A percentile compares a stretch with the other conserved stretches of the same genome.
Conservation (phyloP, 2,888 invertebrate genomes). For the Leptopilina syphax region DNA sequence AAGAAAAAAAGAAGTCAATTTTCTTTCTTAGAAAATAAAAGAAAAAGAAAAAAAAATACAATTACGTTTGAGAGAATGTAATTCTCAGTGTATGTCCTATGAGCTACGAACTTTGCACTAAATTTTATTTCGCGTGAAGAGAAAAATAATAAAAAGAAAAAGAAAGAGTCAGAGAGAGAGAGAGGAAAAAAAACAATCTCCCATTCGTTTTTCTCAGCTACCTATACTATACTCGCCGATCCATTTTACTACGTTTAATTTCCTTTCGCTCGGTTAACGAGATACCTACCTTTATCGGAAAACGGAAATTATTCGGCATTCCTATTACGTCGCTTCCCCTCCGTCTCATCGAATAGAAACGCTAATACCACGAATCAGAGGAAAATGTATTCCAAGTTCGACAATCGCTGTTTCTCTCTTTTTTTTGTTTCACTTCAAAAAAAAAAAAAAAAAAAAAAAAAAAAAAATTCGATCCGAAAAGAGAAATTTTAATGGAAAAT, state of each 20-base stretch:
- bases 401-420: constrained; percentile 7
- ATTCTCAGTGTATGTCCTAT: background rate
- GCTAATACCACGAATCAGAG: constrained; percentile 33
- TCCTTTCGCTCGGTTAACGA: constrained; percentile 48
- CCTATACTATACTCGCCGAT: constrained; percentile 24
- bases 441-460: background rate
- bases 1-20: background rate
- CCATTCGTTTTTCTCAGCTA: constrained; percentile 38
- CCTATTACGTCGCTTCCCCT: constrained; percentile 41
- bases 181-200: constrained; percentile 9
- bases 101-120: constrained; percentile 22
- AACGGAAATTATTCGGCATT: constrained; percentile 47
- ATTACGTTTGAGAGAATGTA: background rate
- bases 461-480: too few species aligned
- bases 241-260: constrained; percentile 48
- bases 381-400: constrained; percentile 39
- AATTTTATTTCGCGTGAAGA: constrained; percentile 31
- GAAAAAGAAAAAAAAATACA: too few species aligned
- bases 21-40: background rate
- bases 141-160: constrained; percentile 3
- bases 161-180: too few species aligned
- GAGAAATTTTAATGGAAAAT: constrained; percentile 13
- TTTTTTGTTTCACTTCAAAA: too few species aligned
- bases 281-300: constrained; percentile 47
- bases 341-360: constrained; percentile 32